These are phyloP conservation scores for Trissoscelio sp. DNA, from an alignment of 2,888 invertebrate species.

Conservation along the genomic window DNA sequence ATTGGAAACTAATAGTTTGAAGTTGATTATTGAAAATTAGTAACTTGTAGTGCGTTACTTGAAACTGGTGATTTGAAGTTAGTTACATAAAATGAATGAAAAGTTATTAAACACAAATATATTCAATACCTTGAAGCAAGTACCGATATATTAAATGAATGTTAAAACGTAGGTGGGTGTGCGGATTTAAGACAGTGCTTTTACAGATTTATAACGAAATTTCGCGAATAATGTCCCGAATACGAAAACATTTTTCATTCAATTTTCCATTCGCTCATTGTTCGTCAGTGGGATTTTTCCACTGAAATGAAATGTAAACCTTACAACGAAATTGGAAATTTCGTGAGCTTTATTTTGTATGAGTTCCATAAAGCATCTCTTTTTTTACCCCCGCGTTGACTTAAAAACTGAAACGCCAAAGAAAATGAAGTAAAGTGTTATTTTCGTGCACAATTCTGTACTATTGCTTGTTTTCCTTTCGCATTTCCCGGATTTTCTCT, in stretches of 20 bases:
- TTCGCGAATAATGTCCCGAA: constrained; percentile 3
- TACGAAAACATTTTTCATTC: constrained; percentile 23
- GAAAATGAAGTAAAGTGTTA: constrained; percentile 36
- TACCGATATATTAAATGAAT: too few relatives aligned
- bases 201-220: constrained; percentile 22
- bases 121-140: too few relatives aligned
- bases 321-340: constrained; percentile 29
- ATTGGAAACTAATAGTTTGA: too few relatives aligned
- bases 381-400: constrained; percentile 11
- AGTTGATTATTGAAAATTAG: too few relatives aligned
- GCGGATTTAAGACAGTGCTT: not conserved
- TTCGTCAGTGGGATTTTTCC: constrained; percentile 16
- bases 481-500: constrained; percentile 51
- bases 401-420: constrained; percentile 39
- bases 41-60: too few relatives aligned
- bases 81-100: too few relatives aligned
- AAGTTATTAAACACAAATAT: too few relatives aligned
- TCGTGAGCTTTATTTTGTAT: constrained; percentile 15
- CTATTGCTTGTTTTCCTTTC: constrained; percentile 40
- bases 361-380: constrained; percentile 26
- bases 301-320: constrained; percentile 31
- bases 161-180: too few relatives aligned
- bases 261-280: constrained; percentile 9
- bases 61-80: too few relatives aligned
- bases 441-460: constrained; percentile 34